Evolutionary conservation across 1,140 invertebrate genomes (phyloP), one percentile per base, ranked within the genome.

Genomic region (Penaeus japonicus): DNA sequence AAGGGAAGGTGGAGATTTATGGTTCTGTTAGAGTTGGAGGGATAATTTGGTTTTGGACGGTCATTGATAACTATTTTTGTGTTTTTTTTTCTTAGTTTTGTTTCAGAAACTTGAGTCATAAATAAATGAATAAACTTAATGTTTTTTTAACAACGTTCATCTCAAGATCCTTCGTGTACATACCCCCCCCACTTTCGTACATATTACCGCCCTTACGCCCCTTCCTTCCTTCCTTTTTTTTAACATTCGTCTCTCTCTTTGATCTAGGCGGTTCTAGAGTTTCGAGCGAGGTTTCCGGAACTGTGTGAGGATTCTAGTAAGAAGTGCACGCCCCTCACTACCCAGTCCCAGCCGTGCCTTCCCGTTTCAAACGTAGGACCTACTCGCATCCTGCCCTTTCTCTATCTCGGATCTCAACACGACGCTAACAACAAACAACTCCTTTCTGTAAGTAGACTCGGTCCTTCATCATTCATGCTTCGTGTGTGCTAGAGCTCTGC

Each of bases 331-430:
- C 92, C 93, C 15, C 91, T 94, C 59, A 94, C 94, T 24, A 94
- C 93, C 27, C 86, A 93, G 75, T 93, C 93, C 12, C 92, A 93
- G 89, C 93, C 94, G 30, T 94, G 93, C 91, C 91, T 94, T 90
- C 93, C 94, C 4, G 91, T 96, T 89, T 96, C 97, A 92, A 95
- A 94, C 87, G 95, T 96, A 91, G 96, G 95, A 7, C 96, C 96
- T 70, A 96, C 96, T 65, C 93, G 96, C 92, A 95, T 98, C 35
- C 94, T 98, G 87, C 96, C 96, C 30, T 97, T 96, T 93, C 93
- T 98, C 53, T 97, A 96, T 92, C 94, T 98, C 82, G 97, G 97
- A 89, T 98, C 97, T 93, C 96, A 96, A 91, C 94, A 95, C 85
- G 97, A 98, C 92, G 96, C 97, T 30, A 94, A 95, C 65, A 96